Evolutionary conservation across 2,888 invertebrate species (phyloP), one percentile per base, ranked within the genome.

Genomic region (Cyaniris semiargus): DNA sequence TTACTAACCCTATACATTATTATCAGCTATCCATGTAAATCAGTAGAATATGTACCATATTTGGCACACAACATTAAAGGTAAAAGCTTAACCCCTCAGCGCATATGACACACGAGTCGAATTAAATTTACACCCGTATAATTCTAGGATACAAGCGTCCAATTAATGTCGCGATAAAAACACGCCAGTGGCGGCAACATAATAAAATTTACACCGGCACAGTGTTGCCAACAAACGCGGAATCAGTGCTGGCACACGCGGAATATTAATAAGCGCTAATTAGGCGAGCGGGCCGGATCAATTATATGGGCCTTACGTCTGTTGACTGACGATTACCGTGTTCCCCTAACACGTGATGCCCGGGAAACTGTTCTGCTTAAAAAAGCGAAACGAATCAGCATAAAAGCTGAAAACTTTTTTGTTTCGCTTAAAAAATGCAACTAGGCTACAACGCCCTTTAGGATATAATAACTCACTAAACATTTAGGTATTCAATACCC

Each of bases 251-350:
- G 80, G 77, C 80, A 80, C 80, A 81, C 79, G 76, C 75, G 66
- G 86, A 85, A 87, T 87, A 86, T 85, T 86, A 86, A 87, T 83
- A 83, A 80, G 82, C 83, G 81, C 85, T 87, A 85, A 85, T 86
- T 85, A 87, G 10, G 27, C 75, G 80, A 79, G 83, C 82, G 81
- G 80, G 80, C 70, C 77, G 79, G 44, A 72, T 71, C 72, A 72
- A 44, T 38, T 72, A 72, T 27, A 76, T 48, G 76, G 70, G 77
- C 60, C 44, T 78, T 80, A 80, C 81, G 83, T 81, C 21, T 34
- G 27, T 70, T 66, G 23, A 66, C 66, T 66, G 66, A 66, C 66
- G 66, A 66, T 66, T 66, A 75, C 34, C 79, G 83, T 44, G 38
- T 23, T 72, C 72, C 6, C 38, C 38, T 23, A 72, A 38, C 72